Evolutionary conservation across 2,888 invertebrate species (phyloP).

Genomic region (Tineola bisselliella): DNA sequence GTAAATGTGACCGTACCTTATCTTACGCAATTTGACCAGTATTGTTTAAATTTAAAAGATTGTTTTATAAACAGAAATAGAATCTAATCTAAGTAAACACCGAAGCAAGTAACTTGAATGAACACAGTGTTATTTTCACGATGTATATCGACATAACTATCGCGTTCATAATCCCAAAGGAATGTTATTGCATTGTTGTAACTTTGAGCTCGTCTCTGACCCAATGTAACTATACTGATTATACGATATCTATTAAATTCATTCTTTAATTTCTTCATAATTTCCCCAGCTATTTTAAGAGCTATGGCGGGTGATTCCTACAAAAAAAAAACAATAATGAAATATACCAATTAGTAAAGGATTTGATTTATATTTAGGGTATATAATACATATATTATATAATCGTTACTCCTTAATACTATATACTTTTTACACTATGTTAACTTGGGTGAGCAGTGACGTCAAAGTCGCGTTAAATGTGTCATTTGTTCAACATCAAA

Average conservation of each 20-base stretch:
- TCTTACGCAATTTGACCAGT: too few relatives aligned
- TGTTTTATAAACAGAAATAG: too few relatives aligned
- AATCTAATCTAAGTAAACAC: constrained; percentile 39
- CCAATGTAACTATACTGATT: constrained; percentile 40
- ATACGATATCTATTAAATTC: constrained; percentile 44
- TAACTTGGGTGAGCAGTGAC: too few relatives aligned
- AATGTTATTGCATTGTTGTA: constrained; percentile 49
- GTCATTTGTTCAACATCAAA: too few relatives aligned
- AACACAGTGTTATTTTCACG: constrained; percentile 34
- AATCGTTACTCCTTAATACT: too few relatives aligned
- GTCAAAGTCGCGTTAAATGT: too few relatives aligned
- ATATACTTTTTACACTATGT: too few relatives aligned
- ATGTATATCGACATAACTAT: constrained; percentile 31
- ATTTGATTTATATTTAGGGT: too few relatives aligned
- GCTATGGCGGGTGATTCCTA: constrained; percentile 29
- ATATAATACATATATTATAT: too few relatives aligned
- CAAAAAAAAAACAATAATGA: not conserved
- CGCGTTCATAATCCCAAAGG: constrained; percentile 49
- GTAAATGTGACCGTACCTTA: too few relatives aligned
- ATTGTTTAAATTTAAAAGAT: too few relatives aligned
- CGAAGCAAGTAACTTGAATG: constrained; percentile 48
- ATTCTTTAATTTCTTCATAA: constrained; percentile 39
- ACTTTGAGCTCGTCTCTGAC: constrained; percentile 45
- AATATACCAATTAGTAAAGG: too few relatives aligned
- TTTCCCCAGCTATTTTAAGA: constrained; percentile 12